These are phyloP conservation scores for Hirundichthys speculiger DNA, from an alignment of 2,113 vertebrate genomes.

Conservation along the genomic window DNA sequence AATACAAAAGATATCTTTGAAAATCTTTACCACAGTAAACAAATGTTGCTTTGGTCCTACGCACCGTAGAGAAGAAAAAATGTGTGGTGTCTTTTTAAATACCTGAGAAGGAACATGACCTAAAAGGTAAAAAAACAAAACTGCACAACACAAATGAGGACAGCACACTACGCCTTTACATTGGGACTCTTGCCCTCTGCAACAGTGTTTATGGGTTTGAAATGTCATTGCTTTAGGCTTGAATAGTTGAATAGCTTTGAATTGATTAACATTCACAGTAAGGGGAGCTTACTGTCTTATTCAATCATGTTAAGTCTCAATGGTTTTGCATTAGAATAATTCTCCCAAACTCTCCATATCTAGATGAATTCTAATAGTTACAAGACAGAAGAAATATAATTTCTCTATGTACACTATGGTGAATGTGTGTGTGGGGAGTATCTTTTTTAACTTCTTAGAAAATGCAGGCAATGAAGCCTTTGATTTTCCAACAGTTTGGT, in stretches of 20 bases:
- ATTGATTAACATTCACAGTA: slow-evolving; percentile 81
- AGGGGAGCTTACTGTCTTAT: slow-evolving; percentile 73
- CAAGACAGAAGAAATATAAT: slow-evolving; percentile 26
- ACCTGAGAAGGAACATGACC: slow-evolving; percentile 49
- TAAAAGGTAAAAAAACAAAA: slow-evolving; percentile 41
- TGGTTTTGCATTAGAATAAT: slow-evolving; percentile 72
- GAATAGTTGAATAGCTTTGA: slow-evolving; percentile 80
- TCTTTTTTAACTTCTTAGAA: too few species aligned
- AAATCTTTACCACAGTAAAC: slow-evolving; percentile 6
- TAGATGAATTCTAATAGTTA: slow-evolving; percentile 48
- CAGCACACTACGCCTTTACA: slow-evolving; percentile 39
- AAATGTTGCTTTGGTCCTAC: slow-evolving; percentile 24
- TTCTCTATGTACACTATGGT: slow-evolving; percentile 45
- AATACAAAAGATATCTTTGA: slow-evolving; percentile 1
- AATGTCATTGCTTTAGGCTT: slow-evolving; percentile 80
- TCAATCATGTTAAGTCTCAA: slow-evolving; percentile 73
- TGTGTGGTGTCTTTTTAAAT: slow-evolving; percentile 24
- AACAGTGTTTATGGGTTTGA: slow-evolving; percentile 75
- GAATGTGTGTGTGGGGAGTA: too few species aligned
- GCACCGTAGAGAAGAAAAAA: slow-evolving; percentile 8
- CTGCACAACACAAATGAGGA: slow-evolving; percentile 58
- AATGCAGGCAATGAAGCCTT: slow-evolving; percentile 1
- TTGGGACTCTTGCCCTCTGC: slow-evolving; percentile 61
- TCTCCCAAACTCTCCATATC: slow-evolving; percentile 53
- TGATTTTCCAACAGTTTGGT: slow-evolving; percentile 8